These are phyloP conservation scores for Argentina silus DNA, from an alignment of 2,797 vertebrate species.

Conservation along the genomic window DNA sequence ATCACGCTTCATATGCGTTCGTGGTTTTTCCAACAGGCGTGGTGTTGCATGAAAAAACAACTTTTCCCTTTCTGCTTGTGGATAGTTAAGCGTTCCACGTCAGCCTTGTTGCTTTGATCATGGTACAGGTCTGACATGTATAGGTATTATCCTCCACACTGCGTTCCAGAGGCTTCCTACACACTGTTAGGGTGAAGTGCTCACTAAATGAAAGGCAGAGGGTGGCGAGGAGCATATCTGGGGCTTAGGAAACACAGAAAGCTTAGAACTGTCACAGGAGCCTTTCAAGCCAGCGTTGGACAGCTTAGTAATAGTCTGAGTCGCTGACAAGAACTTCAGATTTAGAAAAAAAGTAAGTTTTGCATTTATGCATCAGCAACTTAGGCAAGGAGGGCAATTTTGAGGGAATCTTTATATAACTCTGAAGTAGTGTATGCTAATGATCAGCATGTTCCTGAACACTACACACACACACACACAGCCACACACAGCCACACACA, in stretches of 20 bases:
- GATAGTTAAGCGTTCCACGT: slow-evolving; percentile 35
- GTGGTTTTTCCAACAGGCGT: slow-evolving; percentile 40
- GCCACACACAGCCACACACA: background rate
- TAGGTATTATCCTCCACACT: slow-evolving; percentile 52
- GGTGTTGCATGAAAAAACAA: slow-evolving; percentile 43
- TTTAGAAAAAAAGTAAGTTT: background rate
- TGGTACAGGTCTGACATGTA: slow-evolving; percentile 54
- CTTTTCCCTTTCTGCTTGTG: slow-evolving; percentile 9
- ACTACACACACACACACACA: slow-evolving; percentile 1
- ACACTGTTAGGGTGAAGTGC: background rate
- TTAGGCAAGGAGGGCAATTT: background rate
- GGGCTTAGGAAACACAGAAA: slow-evolving; percentile 21
- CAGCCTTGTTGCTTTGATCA: slow-evolving; percentile 58
- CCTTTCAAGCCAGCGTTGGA: background rate
- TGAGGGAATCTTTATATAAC: background rate
- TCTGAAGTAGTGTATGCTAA: background rate
- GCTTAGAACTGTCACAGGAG: slow-evolving; percentile 29
- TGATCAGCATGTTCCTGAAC: background rate
- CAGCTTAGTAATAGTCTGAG: background rate
- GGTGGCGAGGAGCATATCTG: background rate
- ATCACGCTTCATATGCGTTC: too few relatives aligned
- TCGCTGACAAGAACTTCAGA: slow-evolving; percentile 19
- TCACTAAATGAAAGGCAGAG: slow-evolving; percentile 3
- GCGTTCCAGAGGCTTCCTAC: slow-evolving; percentile 53
- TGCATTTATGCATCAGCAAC: background rate